These are phyloP conservation scores for Philereme vetulata DNA, from an alignment of 2,888 invertebrate genomes.

Conservation along the genomic window DNA sequence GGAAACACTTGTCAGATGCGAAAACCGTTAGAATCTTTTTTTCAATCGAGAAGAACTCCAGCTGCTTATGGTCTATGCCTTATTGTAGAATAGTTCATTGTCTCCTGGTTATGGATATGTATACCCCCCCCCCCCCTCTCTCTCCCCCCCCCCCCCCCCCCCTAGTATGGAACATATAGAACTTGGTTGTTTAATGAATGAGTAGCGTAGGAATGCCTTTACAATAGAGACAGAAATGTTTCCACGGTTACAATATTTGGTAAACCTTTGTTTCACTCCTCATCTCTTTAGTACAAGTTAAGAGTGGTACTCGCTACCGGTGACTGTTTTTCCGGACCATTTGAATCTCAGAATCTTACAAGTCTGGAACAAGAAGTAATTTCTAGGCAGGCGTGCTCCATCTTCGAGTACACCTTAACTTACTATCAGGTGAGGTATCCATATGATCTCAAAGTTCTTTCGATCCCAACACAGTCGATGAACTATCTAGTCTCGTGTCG, in stretches of 20 bases:
- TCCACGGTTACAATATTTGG: too few species aligned
- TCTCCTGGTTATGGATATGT: slow-evolving; percentile 6
- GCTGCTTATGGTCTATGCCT: not conserved
- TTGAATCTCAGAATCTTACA: too few species aligned
- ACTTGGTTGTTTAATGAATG: slow-evolving; percentile 3
- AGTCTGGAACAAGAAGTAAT: too few species aligned
- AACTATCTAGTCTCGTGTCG: not conserved
- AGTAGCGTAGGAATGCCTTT: slow-evolving; percentile 1
- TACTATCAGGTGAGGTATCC: too few species aligned
- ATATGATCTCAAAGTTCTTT: not conserved
- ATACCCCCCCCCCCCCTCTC: not conserved
- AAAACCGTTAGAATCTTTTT: not conserved
- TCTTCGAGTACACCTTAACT: too few species aligned
- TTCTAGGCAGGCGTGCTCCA: too few species aligned
- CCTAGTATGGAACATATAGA: slow-evolving; percentile 1
- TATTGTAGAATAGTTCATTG: slow-evolving; percentile 18
- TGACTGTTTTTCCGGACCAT: too few species aligned
- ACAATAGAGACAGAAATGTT: not conserved
- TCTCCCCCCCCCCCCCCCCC: not conserved
- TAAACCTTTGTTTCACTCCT: too few species aligned
- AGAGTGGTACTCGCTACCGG: too few species aligned
- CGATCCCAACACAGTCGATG: not conserved
- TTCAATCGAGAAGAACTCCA: not conserved
- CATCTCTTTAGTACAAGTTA: too few species aligned
- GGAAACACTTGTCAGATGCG: too few species aligned